Percentiles rank a stretch among this genome's conserved stretches.
phyloP scores from a whole-genome alignment of 35 echinoderm and acorn worm genomes.

The Heliocidaris tuberculata region DNA sequence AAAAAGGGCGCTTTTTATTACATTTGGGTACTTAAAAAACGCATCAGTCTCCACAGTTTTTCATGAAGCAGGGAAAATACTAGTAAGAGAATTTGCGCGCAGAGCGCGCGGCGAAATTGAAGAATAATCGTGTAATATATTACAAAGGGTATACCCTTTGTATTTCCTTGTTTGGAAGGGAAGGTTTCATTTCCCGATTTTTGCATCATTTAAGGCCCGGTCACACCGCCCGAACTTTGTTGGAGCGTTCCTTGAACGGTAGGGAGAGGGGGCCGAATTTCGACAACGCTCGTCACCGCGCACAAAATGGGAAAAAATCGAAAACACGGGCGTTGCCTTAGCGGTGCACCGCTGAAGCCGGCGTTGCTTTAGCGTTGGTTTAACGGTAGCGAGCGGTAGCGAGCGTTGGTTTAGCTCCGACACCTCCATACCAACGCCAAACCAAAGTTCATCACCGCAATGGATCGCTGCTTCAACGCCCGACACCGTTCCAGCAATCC shows the following conservation, averaged over 20 bases:
- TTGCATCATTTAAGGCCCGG: constrained; percentile 36
- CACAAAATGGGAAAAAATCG: constrained; percentile 23
- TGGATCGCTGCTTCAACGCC: constrained; percentile 40
- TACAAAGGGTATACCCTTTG: too few relatives aligned
- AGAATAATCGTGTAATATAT: too few relatives aligned
- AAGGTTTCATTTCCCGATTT: too few relatives aligned
- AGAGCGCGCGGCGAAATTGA: too few relatives aligned
- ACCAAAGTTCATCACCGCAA: constrained; percentile 41
- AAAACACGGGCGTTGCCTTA: constrained; percentile 22
- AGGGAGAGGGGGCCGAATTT: constrained; percentile 29
- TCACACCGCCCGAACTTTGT: constrained; percentile 11
- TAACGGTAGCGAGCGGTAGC: constrained; percentile 23
- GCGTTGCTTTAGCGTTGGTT: constrained; percentile 31
- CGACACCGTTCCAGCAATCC: constrained; percentile 29
- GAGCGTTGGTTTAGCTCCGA: not conserved
- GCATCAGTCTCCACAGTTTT: too few relatives aligned
- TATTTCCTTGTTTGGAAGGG: too few relatives aligned
- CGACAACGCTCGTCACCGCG: constrained; percentile 40
- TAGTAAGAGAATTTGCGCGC: too few relatives aligned
- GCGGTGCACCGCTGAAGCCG: constrained; percentile 31
- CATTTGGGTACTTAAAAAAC: too few relatives aligned
- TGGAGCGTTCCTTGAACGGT: constrained; percentile 34
- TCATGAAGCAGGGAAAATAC: too few relatives aligned
- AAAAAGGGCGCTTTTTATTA: too few relatives aligned
- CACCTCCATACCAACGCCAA: constrained; percentile 23